Conservation (phyloP, 2,888 invertebrate species). For the Nemoura dubitans region DNA sequence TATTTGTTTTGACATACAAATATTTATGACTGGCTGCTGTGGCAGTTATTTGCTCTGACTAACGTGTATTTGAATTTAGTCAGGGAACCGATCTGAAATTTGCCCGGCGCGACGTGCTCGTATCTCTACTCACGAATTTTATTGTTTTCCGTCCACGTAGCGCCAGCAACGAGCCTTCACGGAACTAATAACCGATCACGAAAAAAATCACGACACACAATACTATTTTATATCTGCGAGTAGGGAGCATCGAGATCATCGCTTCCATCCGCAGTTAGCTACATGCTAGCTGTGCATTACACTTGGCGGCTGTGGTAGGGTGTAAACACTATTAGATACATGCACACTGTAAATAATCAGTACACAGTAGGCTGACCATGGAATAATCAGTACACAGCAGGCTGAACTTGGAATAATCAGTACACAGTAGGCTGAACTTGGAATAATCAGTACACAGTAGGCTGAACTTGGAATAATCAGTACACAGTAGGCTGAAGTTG, state of each 20-base stretch:
- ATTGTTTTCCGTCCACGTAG: neutral
- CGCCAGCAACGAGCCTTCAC: neutral
- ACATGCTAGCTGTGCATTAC: no score
- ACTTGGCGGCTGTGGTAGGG: no score
- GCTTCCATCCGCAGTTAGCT: no score
- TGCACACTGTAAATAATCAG: no score
- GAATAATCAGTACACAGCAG: no score
- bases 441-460: no score
- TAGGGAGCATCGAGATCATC: neutral
- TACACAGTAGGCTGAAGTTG: no score
- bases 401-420: no score
- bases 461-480: no score
- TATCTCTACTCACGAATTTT: neutral
- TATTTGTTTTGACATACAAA: slow-evolving; percentile 12
- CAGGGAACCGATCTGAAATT: neutral
- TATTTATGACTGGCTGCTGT: neutral
- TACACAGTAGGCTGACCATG: no score
- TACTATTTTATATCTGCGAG: neutral
- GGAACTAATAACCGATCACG: neutral
- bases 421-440: no score
- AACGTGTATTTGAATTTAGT: slow-evolving; percentile 7
- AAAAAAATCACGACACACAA: neutral
- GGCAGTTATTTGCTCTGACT: slow-evolving; percentile 7
- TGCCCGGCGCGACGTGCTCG: neutral
- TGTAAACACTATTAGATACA: no score